Conservation (phyloP, 1,140 invertebrate genomes). For the Piezodorus guildinii region DNA sequence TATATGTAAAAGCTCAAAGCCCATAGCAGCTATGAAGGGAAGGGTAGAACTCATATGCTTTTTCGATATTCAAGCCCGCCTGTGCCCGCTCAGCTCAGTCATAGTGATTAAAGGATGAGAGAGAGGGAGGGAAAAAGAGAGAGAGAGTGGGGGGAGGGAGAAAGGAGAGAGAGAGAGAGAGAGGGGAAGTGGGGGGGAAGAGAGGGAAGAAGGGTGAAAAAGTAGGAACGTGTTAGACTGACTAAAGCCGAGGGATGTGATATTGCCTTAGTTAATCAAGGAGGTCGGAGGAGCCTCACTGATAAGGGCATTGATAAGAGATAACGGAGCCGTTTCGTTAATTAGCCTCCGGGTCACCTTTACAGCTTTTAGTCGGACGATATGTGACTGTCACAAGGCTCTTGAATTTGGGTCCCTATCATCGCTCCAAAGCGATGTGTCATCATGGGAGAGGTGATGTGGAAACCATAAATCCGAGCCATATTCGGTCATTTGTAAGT, state of each 20-base stretch:
- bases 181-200: background rate
- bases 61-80: no score
- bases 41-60: no score
- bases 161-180: no score
- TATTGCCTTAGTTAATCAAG: slow-evolving; percentile 9
- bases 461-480: no score
- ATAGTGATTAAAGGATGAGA: no score
- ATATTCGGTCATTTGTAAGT: no score
- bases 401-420: background rate
- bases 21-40: no score
- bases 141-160: background rate
- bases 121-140: no score
- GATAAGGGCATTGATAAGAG: slow-evolving; percentile 9
- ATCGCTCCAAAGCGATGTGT: background rate
- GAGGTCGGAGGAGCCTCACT: background rate
- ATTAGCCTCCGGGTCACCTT: slow-evolving; percentile 5
- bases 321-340: slow-evolving; percentile 2
- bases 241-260: background rate
- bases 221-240: background rate
- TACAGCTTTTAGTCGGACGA: slow-evolving; percentile 3
- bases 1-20: no score
- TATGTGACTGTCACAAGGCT: background rate
- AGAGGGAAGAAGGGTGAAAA: no score
- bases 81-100: no score
- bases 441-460: no score